phyloP scores from a whole-genome alignment of 2,888 invertebrate genomes.

The Agrotis puta region DNA sequence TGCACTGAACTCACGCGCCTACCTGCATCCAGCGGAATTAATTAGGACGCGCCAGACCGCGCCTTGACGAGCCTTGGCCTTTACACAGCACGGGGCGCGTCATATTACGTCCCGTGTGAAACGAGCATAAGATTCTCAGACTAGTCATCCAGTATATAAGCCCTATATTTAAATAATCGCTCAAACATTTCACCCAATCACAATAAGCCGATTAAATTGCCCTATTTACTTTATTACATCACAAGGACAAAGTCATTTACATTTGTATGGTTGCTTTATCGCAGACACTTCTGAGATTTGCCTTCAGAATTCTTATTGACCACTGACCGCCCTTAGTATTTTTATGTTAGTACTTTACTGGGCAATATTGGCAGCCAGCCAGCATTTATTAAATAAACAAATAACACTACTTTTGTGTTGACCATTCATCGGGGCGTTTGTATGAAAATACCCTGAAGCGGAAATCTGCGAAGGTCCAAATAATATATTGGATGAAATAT shows the following conservation, averaged over 20 bases:
- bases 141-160: background rate
- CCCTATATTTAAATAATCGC: background rate
- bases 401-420: conserved; percentile 36
- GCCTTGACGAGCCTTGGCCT: too few species aligned
- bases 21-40: too few species aligned
- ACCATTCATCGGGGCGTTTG: conserved; percentile 33
- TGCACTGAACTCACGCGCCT: too few species aligned
- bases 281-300: conserved; percentile 45
- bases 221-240: conserved; percentile 28
- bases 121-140: background rate
- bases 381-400: conserved; percentile 59
- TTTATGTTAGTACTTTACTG: conserved; percentile 42
- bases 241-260: conserved; percentile 44
- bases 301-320: conserved; percentile 47
- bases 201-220: conserved; percentile 38
- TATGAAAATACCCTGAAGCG: conserved; percentile 21
- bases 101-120: too few species aligned
- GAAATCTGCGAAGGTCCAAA: conserved; percentile 10
- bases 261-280: conserved; percentile 50
- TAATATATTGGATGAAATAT: conserved; percentile 16
- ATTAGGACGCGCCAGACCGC: too few species aligned
- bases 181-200: conserved; percentile 2
- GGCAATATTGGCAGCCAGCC: conserved; percentile 55
- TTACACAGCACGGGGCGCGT: too few species aligned
- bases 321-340: conserved; percentile 51